A percentile compares a stretch with the other conserved stretches of the same genome.
phyloP scores from a whole-genome alignment of 2,797 vertebrate genomes.

The Acridotheres tristis region DNA sequence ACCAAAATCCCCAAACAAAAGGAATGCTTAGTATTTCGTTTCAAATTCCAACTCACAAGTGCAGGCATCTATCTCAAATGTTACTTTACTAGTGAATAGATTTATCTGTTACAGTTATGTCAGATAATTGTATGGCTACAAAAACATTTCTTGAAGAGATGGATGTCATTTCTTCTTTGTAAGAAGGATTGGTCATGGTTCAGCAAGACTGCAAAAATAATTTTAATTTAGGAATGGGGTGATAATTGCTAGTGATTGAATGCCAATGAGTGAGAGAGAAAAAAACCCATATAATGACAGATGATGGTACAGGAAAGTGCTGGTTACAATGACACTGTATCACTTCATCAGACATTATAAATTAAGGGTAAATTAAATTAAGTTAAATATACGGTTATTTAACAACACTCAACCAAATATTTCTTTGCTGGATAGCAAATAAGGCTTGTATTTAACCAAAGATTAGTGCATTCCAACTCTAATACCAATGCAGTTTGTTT shows the following conservation, averaged over 20 bases:
- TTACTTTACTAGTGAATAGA: not conserved
- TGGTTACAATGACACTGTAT: constrained; percentile 17
- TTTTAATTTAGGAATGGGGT: constrained; percentile 44
- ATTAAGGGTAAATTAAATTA: constrained; percentile 76
- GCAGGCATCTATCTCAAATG: not conserved
- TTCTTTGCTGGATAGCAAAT: constrained; percentile 70
- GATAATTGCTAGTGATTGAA: constrained; percentile 63
- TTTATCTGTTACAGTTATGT: not conserved
- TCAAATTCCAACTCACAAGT: not conserved
- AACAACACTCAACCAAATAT: constrained; percentile 72
- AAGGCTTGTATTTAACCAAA: constrained; percentile 74
- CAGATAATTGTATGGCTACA: not conserved
- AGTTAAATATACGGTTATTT: constrained; percentile 74
- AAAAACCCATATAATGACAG: not conserved
- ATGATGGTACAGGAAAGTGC: constrained; percentile 9
- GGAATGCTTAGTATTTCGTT: not conserved
- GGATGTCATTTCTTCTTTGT: not conserved
- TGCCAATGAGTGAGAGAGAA: constrained; percentile 13
- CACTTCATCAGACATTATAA: constrained; percentile 52
- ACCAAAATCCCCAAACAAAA: not conserved
- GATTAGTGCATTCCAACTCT: constrained; percentile 69
- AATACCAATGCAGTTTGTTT: constrained; percentile 72
- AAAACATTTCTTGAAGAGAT: constrained; percentile 25
- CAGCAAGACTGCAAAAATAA: constrained; percentile 49
- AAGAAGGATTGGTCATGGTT: constrained; percentile 22